Base-by-base conservation (phyloP, 2,888 invertebrate genomes). In the Entomobrya multifasciata region DNA sequence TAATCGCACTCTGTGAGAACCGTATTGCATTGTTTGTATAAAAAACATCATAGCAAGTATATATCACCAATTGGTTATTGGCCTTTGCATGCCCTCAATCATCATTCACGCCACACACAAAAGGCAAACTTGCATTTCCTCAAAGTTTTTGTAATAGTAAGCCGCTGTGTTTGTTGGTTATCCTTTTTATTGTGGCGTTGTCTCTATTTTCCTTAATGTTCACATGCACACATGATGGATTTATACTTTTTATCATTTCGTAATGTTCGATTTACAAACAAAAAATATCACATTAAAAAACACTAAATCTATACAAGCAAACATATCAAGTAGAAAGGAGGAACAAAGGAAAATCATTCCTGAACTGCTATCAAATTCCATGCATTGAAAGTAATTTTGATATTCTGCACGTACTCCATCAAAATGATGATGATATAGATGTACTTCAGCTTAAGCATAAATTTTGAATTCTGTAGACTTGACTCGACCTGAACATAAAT, bases 371-470 rank as follows among this genome's bases (percentile, higher is more conserved):
- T 80, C 65, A 30, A 15, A 60, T 60, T 20, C 52, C 15, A 44
- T 47, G 22, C n/a, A 52, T 22, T 44, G 20, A 80, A 67, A 36
- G 67, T 36, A 55, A 52, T 67, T 52, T 52, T 5, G 41, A 11
- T 6, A 67, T 27, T 67, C 47, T 81, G 81, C 81, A 81, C 81
- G 81, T 81, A 81, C 70, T 70, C 57, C 44, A 72, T 81, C 70
- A 81, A 81, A 36, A 36, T 6, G 8, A 70, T 81, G 70, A 44
- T 72, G 72, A 81, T 80, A 52, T 41, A 44, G 30, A 67, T 78
- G 78, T 67, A 57, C 22, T 67, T 67, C 67, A 52, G 65, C 65
- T 52, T 67, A 49, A 20, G 13, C 67, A 67, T 67, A 36, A 67
- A 67, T 44, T 67, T 30, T 67, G 67, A 44, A 44, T 67, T 41